These are phyloP conservation scores for Cyphomyrus discorhynchus DNA, from an alignment of 2,113 vertebrate species.

Conservation along the genomic window DNA sequence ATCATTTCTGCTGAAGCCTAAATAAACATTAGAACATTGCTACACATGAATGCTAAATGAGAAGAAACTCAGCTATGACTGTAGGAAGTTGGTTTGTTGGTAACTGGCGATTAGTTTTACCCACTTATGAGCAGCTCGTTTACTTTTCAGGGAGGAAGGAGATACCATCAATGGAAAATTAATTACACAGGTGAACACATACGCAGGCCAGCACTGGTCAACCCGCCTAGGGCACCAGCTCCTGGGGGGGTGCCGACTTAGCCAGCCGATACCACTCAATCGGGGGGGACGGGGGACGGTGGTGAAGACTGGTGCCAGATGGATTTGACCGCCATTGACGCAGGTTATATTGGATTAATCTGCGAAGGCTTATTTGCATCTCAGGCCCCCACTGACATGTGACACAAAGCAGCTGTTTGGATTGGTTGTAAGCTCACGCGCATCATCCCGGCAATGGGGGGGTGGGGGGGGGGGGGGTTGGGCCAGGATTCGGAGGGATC, in stretches of 20 bases:
- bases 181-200: not conserved
- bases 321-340: not conserved
- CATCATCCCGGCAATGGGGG: not conserved
- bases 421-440: not conserved
- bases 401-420: not conserved
- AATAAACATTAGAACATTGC: not conserved
- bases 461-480: not conserved
- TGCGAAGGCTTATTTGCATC: not conserved
- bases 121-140: slow-evolving; percentile 17
- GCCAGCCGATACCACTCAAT: not conserved
- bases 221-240: not conserved
- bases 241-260: not conserved
- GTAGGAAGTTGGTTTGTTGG: not conserved
- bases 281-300: no score
- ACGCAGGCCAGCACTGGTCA: not conserved
- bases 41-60: not conserved
- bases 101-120: not conserved
- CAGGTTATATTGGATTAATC: not conserved
- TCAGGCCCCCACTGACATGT: not conserved
- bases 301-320: not conserved
- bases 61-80: not conserved
- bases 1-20: not conserved
- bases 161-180: not conserved
- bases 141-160: not conserved
- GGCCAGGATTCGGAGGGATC: not conserved